phyloP scores from a whole-genome alignment of 2,113 vertebrate genomes.

The Psettodes erumei region DNA sequence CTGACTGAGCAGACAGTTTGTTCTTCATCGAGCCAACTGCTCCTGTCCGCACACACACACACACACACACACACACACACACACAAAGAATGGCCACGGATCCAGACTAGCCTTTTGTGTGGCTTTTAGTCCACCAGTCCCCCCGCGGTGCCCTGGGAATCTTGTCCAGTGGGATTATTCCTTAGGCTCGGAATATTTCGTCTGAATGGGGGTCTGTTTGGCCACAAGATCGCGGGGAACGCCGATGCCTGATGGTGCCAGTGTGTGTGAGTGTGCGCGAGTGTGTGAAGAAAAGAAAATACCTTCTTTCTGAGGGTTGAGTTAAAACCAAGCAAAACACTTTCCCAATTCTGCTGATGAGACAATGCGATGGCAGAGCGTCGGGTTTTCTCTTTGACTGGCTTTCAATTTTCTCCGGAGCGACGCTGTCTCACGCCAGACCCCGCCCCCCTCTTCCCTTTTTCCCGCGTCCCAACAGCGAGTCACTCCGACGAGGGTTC shows the following conservation, averaged over 20 bases:
- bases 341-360: background rate
- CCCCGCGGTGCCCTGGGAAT: constrained; percentile 70
- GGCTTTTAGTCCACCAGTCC: constrained; percentile 70
- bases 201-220: constrained; percentile 75
- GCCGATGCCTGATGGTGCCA: constrained; percentile 7
- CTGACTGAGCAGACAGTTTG: constrained; percentile 27
- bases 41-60: constrained; percentile 17
- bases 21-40: constrained; percentile 19
- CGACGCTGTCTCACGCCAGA: background rate
- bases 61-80: constrained; percentile 25
- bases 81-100: constrained; percentile 34
- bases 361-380: background rate
- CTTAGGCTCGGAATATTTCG: constrained; percentile 66
- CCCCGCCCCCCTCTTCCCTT: background rate
- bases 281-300: constrained; percentile 9
- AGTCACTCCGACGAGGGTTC: constrained; percentile 95
- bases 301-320: constrained; percentile 1
- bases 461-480: constrained; percentile 71
- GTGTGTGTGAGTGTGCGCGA: constrained; percentile 32
- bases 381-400: background rate
- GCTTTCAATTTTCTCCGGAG: no score
- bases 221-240: constrained; percentile 44
- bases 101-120: constrained; percentile 74
- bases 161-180: constrained; percentile 69
- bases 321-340: background rate